Evolutionary conservation across 2,797 vertebrate species (phyloP).

Genomic region (Sitta carolinensis): DNA sequence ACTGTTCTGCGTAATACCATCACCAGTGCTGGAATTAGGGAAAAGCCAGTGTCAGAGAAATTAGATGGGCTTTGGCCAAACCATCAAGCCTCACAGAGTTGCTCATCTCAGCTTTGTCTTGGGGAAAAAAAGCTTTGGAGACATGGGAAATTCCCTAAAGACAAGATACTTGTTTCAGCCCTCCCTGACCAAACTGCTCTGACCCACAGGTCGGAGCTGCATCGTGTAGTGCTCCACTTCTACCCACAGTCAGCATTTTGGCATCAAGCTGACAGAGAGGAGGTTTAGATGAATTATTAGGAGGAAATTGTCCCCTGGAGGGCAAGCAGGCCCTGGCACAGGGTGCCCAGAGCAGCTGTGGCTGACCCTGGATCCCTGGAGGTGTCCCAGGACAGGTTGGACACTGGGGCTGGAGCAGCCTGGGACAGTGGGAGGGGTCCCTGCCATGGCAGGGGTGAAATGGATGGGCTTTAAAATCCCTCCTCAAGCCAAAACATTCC

Average conservation of each 20-base stretch:
- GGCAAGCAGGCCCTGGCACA: background rate
- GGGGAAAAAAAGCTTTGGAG: background rate
- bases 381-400: background rate
- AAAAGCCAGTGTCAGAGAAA: background rate
- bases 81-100: background rate
- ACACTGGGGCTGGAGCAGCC: background rate
- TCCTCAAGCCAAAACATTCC: background rate
- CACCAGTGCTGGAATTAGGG: background rate
- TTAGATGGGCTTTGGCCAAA: background rate
- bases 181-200: background rate
- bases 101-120: rapidly evolving
- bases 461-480: rapidly evolving
- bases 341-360: background rate
- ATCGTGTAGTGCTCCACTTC: background rate
- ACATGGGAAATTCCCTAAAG: background rate
- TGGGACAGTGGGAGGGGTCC: rapidly evolving
- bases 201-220: background rate
- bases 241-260: background rate
- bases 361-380: background rate
- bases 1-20: rapidly evolving
- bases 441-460: background rate
- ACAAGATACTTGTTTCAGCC: background rate
- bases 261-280: background rate
- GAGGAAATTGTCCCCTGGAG: background rate
- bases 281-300: background rate